Percentiles rank a stretch among this genome's conserved stretches.
Conservation (phyloP, 1,140 invertebrate species). For the Limonius californicus region DNA sequence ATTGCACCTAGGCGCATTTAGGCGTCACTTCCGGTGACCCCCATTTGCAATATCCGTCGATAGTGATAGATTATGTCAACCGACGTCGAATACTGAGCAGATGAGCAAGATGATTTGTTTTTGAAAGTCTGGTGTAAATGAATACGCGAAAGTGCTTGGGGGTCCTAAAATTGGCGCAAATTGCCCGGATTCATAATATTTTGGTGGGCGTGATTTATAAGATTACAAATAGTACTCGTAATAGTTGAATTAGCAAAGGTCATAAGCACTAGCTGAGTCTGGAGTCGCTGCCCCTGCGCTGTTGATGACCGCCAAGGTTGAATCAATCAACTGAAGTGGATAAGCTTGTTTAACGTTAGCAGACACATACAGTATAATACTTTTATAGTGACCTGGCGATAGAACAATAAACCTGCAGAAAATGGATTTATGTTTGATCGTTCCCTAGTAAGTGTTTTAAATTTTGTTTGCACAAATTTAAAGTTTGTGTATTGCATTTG, state of each 20-base stretch:
- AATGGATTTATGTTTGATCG: neutral
- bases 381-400: slow-evolving; percentile 35
- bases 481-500: too few relatives aligned
- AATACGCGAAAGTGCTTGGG: too few relatives aligned
- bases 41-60: slow-evolving; percentile 9
- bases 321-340: slow-evolving; percentile 42
- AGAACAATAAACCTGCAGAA: slow-evolving; percentile 19
- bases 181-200: too few relatives aligned
- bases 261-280: neutral
- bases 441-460: too few relatives aligned
- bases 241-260: too few relatives aligned
- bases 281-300: slow-evolving; percentile 23
- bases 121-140: too few relatives aligned
- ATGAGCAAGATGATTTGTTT: neutral
- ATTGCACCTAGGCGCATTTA: neutral
- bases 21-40: slow-evolving; percentile 1
- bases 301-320: slow-evolving; percentile 36
- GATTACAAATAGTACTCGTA: too few relatives aligned
- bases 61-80: slow-evolving; percentile 6
- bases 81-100: neutral
- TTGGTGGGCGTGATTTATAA: too few relatives aligned
- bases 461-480: too few relatives aligned
- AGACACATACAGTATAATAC: slow-evolving; percentile 35
- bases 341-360: slow-evolving; percentile 41
- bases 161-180: too few relatives aligned